A percentile compares a stretch with the other conserved stretches of the same genome.
These are phyloP conservation scores for Coilia nasus DNA, from an alignment of 2,797 vertebrate species.

Conservation along the genomic window DNA sequence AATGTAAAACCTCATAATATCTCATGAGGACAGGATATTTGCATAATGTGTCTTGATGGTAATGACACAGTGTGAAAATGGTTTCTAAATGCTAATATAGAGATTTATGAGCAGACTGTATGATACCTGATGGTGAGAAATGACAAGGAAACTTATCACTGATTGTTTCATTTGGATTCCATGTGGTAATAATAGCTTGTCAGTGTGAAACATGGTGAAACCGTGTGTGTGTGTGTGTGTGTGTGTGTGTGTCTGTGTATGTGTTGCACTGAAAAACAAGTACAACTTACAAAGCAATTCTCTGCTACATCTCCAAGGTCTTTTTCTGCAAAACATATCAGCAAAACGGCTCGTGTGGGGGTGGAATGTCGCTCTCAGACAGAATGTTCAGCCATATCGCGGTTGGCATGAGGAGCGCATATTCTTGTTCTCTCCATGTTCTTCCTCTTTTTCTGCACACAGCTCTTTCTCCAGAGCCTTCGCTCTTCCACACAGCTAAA, in stretches of 20 bases:
- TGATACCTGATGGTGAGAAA: neutral
- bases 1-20: neutral
- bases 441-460: neutral
- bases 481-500: neutral
- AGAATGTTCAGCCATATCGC: constrained; percentile 11
- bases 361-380: constrained; percentile 6
- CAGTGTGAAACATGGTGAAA: neutral
- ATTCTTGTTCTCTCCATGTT: neutral
- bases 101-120: neutral
- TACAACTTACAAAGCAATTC: neutral
- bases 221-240: no score
- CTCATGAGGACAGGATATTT: neutral
- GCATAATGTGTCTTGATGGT: neutral
- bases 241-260: neutral
- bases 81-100: constrained; percentile 6
- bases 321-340: constrained; percentile 20
- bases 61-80: neutral
- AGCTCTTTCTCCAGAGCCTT: neutral
- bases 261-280: neutral
- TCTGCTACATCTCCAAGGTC: neutral
- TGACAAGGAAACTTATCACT: neutral
- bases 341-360: neutral
- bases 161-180: constrained; percentile 1
- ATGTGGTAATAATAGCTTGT: neutral
- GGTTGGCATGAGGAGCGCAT: neutral